Evolutionary conservation across 2,888 invertebrate species (phyloP).

Genomic region (Clepsis dumicolana): DNA sequence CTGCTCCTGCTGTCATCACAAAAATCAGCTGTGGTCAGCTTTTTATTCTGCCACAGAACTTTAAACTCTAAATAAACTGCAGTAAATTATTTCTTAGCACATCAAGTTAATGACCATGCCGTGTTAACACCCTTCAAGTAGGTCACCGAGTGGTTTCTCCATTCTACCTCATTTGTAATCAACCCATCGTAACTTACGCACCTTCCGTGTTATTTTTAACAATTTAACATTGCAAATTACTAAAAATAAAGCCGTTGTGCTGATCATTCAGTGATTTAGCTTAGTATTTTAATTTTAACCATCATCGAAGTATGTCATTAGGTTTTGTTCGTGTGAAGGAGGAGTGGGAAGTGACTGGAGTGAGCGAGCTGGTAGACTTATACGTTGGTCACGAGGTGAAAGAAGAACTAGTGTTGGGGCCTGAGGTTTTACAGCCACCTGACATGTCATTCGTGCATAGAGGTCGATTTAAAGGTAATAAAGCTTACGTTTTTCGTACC

Average conservation of each 20-base stretch:
- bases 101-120: neutral
- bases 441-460: neutral
- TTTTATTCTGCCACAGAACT: neutral
- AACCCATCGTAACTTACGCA: neutral
- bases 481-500: no score
- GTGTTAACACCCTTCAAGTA: neutral
- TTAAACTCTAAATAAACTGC: neutral
- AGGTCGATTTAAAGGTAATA: neutral
- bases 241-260: neutral
- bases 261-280: neutral
- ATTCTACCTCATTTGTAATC: neutral
- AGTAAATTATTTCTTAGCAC: neutral
- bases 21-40: neutral
- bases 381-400: neutral
- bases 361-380: neutral
- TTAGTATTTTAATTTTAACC: neutral
- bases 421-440: neutral
- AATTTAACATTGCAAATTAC: neutral
- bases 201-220: neutral
- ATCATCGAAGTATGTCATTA: neutral
- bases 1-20: neutral
- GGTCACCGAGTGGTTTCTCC: neutral
- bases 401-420: constrained; percentile 7
- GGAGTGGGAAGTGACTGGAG: neutral
- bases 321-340: neutral